Conservation (phyloP, 2,888 invertebrate genomes). For the Orthosia gothica region DNA sequence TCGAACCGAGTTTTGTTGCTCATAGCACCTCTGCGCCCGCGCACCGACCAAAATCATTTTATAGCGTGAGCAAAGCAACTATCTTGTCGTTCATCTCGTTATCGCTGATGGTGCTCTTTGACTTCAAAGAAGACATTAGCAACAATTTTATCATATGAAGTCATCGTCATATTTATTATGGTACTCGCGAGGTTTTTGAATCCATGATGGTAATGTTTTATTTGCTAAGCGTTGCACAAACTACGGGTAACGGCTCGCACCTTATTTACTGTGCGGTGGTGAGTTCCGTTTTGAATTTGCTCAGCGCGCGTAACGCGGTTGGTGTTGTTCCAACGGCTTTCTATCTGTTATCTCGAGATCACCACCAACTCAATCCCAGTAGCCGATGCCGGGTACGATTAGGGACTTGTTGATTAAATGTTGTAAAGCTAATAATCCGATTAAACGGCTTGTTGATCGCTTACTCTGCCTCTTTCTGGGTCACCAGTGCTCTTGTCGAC, state of each 20-base stretch:
- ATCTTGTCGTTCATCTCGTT: conserved; percentile 47
- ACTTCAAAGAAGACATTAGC: conserved; percentile 34
- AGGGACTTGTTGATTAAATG: conserved; percentile 80
- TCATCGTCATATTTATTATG: conserved; percentile 18
- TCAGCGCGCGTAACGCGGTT: conserved; percentile 88
- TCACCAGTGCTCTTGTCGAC: conserved; percentile 68
- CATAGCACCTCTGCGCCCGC: conserved; percentile 76
- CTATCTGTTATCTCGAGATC: conserved; percentile 88
- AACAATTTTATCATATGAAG: conserved; percentile 32
- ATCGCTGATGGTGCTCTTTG: conserved; percentile 24
- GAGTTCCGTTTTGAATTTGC: conserved; percentile 79
- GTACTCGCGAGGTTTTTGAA: conserved; percentile 14
- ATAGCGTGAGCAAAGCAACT: conserved; percentile 41
- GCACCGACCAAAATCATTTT: conserved; percentile 60
- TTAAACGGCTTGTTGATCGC: conserved; percentile 77
- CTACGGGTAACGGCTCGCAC: conserved; percentile 64
- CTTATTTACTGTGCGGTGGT: conserved; percentile 70
- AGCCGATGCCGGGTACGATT: conserved; percentile 81
- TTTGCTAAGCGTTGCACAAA: conserved; percentile 62
- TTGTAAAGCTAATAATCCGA: conserved; percentile 81
- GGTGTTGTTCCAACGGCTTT: conserved; percentile 86
- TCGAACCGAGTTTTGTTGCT: conserved; percentile 80
- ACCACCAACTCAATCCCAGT: conserved; percentile 81
- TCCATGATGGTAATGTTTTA: conserved; percentile 22
- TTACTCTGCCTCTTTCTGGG: conserved; percentile 74